phyloP scores from a whole-genome alignment of 2,888 invertebrate genomes.

The Phlogophora meticulosa region DNA sequence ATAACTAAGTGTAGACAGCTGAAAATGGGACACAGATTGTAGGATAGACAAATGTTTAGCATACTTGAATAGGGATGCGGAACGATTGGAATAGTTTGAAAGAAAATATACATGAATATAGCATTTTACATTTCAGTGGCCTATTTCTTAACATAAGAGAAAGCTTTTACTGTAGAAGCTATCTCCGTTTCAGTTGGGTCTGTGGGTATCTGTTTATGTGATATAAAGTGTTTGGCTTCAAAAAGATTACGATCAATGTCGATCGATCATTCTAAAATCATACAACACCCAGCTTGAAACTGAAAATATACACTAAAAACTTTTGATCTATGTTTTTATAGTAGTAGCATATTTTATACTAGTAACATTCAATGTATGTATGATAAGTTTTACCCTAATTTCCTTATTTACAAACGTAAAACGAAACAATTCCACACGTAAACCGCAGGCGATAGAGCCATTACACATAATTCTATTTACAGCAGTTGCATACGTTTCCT shows the following conservation, averaged over 20 bases:
- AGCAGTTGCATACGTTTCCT: conserved; percentile 51
- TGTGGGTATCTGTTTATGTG: conserved; percentile 21
- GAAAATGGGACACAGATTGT: conserved; percentile 50
- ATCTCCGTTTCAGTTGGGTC: conserved; percentile 9
- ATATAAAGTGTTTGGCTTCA: neutral
- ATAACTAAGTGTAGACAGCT: conserved; percentile 52
- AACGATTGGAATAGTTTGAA: conserved; percentile 11
- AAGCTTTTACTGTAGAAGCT: conserved; percentile 7
- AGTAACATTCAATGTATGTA: too few species aligned
- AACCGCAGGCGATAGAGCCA: conserved; percentile 44
- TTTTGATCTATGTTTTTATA: neutral
- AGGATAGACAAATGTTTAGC: conserved; percentile 52
- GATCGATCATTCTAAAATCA: neutral
- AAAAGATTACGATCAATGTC: too few species aligned
- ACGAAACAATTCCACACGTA: conserved; percentile 43
- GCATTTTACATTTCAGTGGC: conserved; percentile 8
- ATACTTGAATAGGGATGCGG: conserved; percentile 39
- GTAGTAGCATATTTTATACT: too few species aligned
- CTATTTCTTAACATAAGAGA: conserved; percentile 7
- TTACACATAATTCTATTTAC: conserved; percentile 50
- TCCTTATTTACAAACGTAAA: conserved; percentile 43
- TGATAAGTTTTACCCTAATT: conserved; percentile 17
- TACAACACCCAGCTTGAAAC: neutral
- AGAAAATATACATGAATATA: conserved; percentile 4
- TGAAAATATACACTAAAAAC: neutral